Conservation (phyloP, 2,797 vertebrate species). For the Mico argentatus region DNA sequence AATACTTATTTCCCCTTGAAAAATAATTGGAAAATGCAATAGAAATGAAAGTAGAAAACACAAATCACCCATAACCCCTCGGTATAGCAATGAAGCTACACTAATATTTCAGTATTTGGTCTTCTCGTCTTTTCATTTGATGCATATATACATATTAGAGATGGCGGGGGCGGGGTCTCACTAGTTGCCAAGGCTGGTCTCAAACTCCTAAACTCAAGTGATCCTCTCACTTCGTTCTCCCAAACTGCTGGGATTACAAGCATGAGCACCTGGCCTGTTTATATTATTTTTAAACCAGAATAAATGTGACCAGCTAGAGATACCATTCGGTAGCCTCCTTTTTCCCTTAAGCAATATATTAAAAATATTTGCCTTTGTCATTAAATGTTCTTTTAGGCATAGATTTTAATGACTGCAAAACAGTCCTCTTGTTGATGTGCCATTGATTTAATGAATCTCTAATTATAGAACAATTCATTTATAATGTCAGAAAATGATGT, state of each 20-base stretch:
- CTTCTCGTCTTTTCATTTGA: neutral
- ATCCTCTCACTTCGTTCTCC: neutral
- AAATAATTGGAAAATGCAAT: neutral
- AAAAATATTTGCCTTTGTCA: neutral
- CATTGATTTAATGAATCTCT: neutral
- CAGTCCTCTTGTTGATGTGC: neutral
- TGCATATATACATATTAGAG: neutral
- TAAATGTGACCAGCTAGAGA: neutral
- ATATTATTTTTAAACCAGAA: conserved; percentile 21
- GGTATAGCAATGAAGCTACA: neutral
- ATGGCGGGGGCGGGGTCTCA: neutral
- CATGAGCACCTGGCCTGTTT: neutral
- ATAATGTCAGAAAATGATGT: neutral
- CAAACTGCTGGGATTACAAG: neutral
- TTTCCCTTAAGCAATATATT: neutral
- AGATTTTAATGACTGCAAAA: neutral
- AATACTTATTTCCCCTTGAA: neutral
- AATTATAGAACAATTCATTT: neutral
- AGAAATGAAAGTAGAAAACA: neutral
- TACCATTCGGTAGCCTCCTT: neutral
- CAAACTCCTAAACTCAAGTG: neutral
- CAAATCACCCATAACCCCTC: neutral
- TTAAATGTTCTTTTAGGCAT: neutral
- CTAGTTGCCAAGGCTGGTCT: neutral
- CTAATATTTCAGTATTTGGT: neutral